Conservation (phyloP, 2,113 vertebrate species). For the Cyphomyrus plagiostoma region DNA sequence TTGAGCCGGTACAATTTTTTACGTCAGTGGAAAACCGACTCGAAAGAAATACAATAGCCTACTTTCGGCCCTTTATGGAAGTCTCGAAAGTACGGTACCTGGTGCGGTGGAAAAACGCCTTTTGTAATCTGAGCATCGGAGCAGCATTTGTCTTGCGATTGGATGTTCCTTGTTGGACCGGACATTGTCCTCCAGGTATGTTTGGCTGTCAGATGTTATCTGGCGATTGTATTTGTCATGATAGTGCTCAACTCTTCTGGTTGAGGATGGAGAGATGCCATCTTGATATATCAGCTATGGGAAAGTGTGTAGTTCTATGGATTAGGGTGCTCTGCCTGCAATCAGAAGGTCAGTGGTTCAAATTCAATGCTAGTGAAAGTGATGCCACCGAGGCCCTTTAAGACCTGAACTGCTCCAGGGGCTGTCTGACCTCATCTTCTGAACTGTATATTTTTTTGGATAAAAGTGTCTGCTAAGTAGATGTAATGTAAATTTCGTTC, state of each 20-base stretch:
- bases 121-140: neutral
- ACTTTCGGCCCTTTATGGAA: too few species aligned
- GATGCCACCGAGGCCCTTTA: neutral
- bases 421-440: neutral
- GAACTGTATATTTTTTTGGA: neutral
- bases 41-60: too few species aligned
- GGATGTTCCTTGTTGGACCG: neutral
- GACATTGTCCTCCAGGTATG: neutral
- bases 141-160: neutral
- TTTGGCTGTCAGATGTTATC: neutral
- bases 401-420: neutral
- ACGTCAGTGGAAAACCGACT: too few species aligned
- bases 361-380: neutral
- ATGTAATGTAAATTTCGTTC: neutral
- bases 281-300: neutral
- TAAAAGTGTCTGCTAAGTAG: neutral
- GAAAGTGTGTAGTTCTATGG: neutral
- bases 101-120: too few species aligned
- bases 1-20: too few species aligned
- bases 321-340: neutral
- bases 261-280: neutral
- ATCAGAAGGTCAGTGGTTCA: neutral
- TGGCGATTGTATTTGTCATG: neutral
- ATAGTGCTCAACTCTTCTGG: neutral
- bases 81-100: too few species aligned